A percentile compares a stretch with the other conserved stretches of the same genome.
phyloP scores from a whole-genome alignment of 2,113 vertebrate species.

The Oenanthe oenanthe region DNA sequence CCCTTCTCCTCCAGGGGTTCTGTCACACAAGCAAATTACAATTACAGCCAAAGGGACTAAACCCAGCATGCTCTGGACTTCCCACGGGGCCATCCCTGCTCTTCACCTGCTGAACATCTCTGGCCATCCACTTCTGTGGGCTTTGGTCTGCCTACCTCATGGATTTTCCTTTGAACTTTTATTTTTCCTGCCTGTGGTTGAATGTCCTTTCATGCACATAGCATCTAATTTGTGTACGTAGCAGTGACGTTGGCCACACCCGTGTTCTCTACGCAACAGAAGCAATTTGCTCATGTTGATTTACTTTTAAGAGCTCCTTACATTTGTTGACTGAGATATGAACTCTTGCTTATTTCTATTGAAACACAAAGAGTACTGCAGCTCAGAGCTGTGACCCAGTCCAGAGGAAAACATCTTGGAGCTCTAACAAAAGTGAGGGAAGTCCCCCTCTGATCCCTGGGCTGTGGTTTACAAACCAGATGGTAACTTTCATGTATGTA shows the following conservation, averaged over 20 bases:
- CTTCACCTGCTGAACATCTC: not conserved
- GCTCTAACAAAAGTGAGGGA: not conserved
- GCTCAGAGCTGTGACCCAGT: not conserved
- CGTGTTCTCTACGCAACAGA: not conserved
- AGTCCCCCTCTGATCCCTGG: conserved; percentile 1
- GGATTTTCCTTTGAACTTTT: not conserved
- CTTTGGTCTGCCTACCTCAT: not conserved
- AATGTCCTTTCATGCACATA: rapidly evolving
- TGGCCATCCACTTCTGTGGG: not conserved
- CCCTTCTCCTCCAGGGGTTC: not conserved
- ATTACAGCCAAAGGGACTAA: not conserved
- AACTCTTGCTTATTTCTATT: not conserved
- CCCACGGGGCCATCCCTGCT: not conserved
- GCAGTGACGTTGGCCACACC: not conserved
- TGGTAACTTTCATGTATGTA: conserved; percentile 34
- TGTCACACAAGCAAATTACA: not conserved
- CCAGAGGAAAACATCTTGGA: not conserved
- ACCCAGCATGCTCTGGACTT: not conserved
- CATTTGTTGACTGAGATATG: not conserved
- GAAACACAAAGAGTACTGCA: not conserved
- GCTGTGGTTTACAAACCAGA: conserved; percentile 69
- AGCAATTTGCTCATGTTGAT: not conserved
- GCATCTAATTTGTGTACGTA: not conserved
- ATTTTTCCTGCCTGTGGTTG: conserved; percentile 20
- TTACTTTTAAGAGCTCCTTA: not conserved